phyloP scores from a whole-genome alignment of 2,797 vertebrate species.

The Sebastes taczanowskii region DNA sequence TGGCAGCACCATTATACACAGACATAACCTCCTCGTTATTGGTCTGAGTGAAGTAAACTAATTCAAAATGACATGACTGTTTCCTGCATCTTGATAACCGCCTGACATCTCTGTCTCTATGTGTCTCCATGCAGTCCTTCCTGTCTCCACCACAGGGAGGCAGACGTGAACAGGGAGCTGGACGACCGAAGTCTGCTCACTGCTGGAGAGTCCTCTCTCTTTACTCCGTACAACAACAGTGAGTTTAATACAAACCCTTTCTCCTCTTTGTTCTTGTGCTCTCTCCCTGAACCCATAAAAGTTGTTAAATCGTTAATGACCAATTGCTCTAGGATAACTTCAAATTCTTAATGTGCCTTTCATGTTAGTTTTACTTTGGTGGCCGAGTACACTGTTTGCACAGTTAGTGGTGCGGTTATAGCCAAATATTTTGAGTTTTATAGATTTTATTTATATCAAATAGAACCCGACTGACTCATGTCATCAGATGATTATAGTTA shows the following conservation, averaged over 20 bases:
- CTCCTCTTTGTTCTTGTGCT: neutral
- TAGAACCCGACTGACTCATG: neutral
- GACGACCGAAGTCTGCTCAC: neutral
- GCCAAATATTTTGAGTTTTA: neutral
- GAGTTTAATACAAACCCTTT: slow-evolving; percentile 27
- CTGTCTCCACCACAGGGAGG: slow-evolving; percentile 49
- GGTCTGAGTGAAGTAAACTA: neutral
- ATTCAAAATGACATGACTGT: neutral
- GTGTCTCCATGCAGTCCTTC: slow-evolving; percentile 56
- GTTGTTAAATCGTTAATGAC: neutral
- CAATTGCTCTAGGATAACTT: neutral
- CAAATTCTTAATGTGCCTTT: neutral
- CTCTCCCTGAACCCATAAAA: neutral
- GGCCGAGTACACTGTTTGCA: neutral
- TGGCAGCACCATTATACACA: neutral
- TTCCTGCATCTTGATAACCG: neutral
- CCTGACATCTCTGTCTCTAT: neutral
- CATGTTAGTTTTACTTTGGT: neutral
- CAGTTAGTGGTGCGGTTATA: too few species aligned
- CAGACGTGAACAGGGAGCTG: slow-evolving; percentile 30
- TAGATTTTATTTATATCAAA: neutral
- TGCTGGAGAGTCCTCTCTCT: slow-evolving; percentile 19
- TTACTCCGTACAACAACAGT: slow-evolving; percentile 51
- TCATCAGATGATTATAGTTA: too few species aligned
- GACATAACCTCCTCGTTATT: neutral